phyloP scores from a whole-genome alignment of 2,113 vertebrate genomes.

The Pseudorectes ferrugineus region DNA sequence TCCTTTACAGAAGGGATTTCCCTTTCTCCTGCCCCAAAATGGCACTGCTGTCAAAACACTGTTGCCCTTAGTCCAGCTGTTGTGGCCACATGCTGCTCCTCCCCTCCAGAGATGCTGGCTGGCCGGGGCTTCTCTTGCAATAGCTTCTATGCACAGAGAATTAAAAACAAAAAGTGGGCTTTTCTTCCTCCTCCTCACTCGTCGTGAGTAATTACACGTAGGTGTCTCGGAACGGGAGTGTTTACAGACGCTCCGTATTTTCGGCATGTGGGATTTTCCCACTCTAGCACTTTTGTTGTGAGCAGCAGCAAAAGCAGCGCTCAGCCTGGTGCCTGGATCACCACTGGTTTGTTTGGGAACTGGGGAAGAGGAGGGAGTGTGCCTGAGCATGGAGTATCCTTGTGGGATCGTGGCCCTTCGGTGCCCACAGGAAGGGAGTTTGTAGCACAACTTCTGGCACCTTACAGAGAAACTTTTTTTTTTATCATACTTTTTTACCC shows the following conservation, averaged over 20 bases:
- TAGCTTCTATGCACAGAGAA: background rate
- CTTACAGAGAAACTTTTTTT: background rate
- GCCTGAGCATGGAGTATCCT: background rate
- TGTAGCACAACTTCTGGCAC: fast-evolving
- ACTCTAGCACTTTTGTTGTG: background rate
- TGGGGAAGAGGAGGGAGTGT: background rate
- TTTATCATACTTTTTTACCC: background rate
- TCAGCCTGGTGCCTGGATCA: background rate
- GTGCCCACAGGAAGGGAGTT: background rate
- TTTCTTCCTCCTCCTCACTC: background rate
- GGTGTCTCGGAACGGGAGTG: slow-evolving; percentile 5
- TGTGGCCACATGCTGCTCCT: background rate
- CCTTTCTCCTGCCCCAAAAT: background rate
- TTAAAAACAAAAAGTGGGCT: background rate
- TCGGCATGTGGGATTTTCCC: background rate
- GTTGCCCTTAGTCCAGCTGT: background rate
- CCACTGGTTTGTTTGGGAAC: background rate
- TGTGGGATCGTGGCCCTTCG: fast-evolving
- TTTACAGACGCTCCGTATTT: background rate
- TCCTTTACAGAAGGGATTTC: background rate
- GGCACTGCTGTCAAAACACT: background rate
- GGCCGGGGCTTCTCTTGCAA: fast-evolving
- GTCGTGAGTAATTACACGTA: background rate
- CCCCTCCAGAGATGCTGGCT: fast-evolving
- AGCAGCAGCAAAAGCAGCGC: background rate